Percentiles rank a stretch among this genome's conserved stretches.
Conservation (phyloP, 2,888 invertebrate species). For the Melanargia galathea region DNA sequence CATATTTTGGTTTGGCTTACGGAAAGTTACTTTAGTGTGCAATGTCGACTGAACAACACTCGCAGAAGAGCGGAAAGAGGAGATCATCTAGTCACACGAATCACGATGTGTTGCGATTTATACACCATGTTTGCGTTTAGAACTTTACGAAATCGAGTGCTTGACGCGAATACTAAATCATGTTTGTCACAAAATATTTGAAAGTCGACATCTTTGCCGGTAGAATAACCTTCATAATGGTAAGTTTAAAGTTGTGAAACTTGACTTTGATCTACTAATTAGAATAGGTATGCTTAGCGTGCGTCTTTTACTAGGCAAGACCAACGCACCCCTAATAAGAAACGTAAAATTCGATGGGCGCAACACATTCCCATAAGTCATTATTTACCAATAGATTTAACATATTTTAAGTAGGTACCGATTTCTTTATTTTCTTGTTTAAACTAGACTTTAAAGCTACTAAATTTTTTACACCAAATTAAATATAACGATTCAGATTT, state of each 20-base stretch:
- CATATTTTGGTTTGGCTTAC: too few relatives aligned
- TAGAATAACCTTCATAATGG: conserved; percentile 53
- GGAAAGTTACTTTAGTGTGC: not conserved
- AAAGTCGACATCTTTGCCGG: conserved; percentile 62
- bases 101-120: not conserved
- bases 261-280: conserved; percentile 36
- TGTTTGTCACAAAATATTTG: conserved; percentile 61
- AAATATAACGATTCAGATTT: not conserved
- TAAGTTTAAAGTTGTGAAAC: conserved; percentile 55
- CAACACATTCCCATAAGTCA: not conserved
- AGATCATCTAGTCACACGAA: not conserved
- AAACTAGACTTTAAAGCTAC: not conserved
- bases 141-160: conserved; percentile 16
- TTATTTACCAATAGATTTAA: not conserved
- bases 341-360: not conserved
- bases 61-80: not conserved
- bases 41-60: not conserved
- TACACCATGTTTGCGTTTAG: not conserved
- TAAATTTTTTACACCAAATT: not conserved
- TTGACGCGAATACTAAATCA: conserved; percentile 39
- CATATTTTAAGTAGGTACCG: not conserved
- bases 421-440: not conserved
- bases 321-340: not conserved
- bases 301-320: not conserved
- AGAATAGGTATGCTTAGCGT: conserved; percentile 16